phyloP scores from a whole-genome alignment of 2,888 invertebrate species.

The Torymus tubicola region DNA sequence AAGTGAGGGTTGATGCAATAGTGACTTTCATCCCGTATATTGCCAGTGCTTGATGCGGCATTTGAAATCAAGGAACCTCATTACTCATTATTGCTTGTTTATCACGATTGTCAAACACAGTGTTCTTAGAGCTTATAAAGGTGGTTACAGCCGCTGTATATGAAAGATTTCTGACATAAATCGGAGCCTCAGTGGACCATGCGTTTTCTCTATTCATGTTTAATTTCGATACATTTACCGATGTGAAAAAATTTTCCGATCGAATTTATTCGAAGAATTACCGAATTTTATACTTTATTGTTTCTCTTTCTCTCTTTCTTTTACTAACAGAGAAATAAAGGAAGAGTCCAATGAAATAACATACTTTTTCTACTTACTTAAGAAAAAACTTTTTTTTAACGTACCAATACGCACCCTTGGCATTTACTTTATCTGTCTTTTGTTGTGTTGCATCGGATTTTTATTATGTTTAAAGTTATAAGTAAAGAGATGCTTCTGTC shows the following conservation, averaged over 20 bases:
- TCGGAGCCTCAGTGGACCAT: conserved; percentile 56
- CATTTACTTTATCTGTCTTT: conserved; percentile 57
- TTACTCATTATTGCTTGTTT: conserved; percentile 53
- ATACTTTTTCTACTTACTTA: conserved; percentile 53
- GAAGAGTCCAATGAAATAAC: conserved; percentile 43
- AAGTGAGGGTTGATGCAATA: conserved; percentile 71
- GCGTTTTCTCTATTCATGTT: conserved; percentile 49
- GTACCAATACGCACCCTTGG: conserved; percentile 50
- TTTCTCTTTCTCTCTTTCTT: conserved; percentile 54
- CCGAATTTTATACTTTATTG: conserved; percentile 54
- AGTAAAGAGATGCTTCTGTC: conserved; percentile 47
- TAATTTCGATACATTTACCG: conserved; percentile 50
- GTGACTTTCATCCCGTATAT: conserved; percentile 65
- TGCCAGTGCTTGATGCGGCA: conserved; percentile 53
- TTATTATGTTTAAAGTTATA: conserved; percentile 57
- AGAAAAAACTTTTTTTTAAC: conserved; percentile 53
- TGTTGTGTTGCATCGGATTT: conserved; percentile 53
- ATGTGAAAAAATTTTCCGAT: conserved; percentile 39
- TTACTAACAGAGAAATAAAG: conserved; percentile 51
- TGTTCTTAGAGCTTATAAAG: conserved; percentile 56
- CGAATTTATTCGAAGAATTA: conserved; percentile 47
- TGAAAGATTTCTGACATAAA: conserved; percentile 53
- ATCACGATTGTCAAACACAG: conserved; percentile 57
- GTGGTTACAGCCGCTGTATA: conserved; percentile 43
- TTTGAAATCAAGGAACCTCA: conserved; percentile 43